These are phyloP conservation scores for Garrulus glandarius DNA, from an alignment of 2,797 vertebrate genomes.

Conservation along the genomic window DNA sequence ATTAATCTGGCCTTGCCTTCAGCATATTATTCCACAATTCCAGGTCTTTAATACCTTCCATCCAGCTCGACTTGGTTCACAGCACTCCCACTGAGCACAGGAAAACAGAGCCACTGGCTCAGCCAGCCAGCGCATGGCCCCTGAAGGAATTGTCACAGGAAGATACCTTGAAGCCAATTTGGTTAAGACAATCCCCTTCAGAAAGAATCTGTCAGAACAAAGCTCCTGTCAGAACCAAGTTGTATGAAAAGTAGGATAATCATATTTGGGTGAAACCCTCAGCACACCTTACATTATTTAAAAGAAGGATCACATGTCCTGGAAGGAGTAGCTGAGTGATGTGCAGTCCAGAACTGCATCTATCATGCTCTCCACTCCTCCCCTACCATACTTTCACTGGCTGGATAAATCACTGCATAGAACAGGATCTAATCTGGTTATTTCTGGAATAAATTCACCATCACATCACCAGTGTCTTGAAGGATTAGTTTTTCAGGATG, in stretches of 20 bases:
- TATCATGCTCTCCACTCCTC: not conserved
- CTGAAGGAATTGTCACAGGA: not conserved
- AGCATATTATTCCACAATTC: not conserved
- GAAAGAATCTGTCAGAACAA: not conserved
- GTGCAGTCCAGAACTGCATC: not conserved
- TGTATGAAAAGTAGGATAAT: not conserved
- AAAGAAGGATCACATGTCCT: not conserved
- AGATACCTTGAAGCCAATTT: not conserved
- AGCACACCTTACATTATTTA: not conserved
- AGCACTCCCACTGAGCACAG: not conserved
- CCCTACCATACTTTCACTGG: not conserved
- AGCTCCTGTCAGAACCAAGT: not conserved
- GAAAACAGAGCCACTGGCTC: not conserved
- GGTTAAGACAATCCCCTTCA: not conserved
- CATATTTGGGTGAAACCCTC: not conserved
- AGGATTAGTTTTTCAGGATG: not conserved
- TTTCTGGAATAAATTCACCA: not conserved
- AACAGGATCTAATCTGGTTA: not conserved
- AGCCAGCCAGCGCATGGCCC: not conserved
- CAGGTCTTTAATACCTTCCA: not conserved
- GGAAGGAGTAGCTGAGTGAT: not conserved
- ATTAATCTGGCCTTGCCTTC: not conserved
- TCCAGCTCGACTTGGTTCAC: not conserved
- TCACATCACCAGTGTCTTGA: not conserved
- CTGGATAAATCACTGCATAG: not conserved